Evolutionary conservation across 2,113 vertebrate species (phyloP).

Genomic region (Aptenodytes forsteri): DNA sequence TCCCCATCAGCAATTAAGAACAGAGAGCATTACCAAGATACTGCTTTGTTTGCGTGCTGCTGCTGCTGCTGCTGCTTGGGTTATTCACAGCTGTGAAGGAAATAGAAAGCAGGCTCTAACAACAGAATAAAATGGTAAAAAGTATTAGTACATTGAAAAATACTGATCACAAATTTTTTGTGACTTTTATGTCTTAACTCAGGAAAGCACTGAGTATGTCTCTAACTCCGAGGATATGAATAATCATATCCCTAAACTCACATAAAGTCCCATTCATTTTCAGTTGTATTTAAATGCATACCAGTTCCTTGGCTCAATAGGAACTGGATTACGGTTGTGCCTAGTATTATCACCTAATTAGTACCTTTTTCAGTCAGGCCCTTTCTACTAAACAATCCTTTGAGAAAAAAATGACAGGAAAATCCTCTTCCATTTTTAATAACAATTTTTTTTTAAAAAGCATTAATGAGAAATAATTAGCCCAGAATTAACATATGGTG

Average conservation of each 20-base stretch:
- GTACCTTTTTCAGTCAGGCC: neutral
- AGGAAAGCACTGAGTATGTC: neutral
- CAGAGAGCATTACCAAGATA: neutral
- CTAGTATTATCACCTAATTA: neutral
- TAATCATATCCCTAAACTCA: neutral
- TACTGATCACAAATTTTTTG: neutral
- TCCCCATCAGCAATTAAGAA: neutral
- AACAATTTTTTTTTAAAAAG: fast-evolving
- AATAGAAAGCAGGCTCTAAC: neutral
- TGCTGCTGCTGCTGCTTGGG: neutral
- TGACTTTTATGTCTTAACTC: neutral
- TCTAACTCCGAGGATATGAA: neutral
- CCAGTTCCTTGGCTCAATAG: neutral
- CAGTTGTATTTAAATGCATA: neutral
- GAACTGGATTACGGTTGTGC: neutral
- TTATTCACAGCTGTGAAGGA: constrained; percentile 25
- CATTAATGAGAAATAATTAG: neutral
- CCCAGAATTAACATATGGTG: neutral
- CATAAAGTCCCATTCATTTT: neutral
- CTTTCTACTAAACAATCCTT: neutral
- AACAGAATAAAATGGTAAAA: neutral
- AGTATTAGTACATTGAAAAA: neutral
- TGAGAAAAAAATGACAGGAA: neutral
- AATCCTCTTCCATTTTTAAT: neutral
- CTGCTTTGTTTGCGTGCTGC: neutral